Conservation (phyloP, 2,888 invertebrate genomes). For the Diarsia rubi region DNA sequence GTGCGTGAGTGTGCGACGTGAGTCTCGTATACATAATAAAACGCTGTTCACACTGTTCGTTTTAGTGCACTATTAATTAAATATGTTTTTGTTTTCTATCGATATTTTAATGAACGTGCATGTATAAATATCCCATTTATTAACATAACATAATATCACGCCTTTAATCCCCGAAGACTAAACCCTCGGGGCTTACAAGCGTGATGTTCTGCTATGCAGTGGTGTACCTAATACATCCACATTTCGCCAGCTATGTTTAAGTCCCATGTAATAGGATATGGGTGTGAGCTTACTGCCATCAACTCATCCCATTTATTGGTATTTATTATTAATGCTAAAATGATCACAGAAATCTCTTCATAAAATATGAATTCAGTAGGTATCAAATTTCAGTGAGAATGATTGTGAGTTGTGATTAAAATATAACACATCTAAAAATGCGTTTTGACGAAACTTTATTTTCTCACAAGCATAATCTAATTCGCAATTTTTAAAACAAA, state of each 20-base stretch:
- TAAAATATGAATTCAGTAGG: neutral
- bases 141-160: no score
- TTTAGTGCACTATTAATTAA: neutral
- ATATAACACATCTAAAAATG: neutral
- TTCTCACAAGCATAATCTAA: neutral
- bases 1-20: constrained; percentile 88
- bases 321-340: neutral
- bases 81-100: neutral
- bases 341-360: constrained; percentile 12
- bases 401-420: neutral
- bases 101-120: neutral
- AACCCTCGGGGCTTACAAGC: no score
- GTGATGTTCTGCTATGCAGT: no score
- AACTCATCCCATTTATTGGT: neutral
- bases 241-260: no score
- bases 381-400: neutral
- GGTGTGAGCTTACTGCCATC: no score
- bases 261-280: no score
- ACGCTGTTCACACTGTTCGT: constrained; percentile 69
- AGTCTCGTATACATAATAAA: constrained; percentile 84
- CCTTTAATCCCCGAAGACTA: no score
- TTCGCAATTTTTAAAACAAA: constrained; percentile 20
- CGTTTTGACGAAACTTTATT: neutral
- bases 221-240: no score
- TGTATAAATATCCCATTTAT: neutral